Conservation (phyloP, 1,140 invertebrate species). For the Aphelinus atriplicis region DNA sequence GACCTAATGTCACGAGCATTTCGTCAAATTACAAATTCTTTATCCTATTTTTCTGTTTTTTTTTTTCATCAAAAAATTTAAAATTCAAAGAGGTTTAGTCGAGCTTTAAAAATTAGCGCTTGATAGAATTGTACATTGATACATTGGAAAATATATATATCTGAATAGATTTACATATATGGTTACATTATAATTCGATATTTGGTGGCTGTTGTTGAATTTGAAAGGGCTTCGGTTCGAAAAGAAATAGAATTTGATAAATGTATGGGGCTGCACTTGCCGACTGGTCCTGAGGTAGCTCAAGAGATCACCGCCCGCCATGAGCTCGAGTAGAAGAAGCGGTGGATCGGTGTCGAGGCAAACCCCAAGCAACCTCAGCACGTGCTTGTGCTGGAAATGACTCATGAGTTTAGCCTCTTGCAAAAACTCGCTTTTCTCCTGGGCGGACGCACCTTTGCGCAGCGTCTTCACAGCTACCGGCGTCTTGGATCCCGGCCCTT, state of each 20-base stretch:
- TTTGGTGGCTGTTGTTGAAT: too few species aligned
- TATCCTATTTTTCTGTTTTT: too few species aligned
- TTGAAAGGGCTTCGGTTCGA: too few species aligned
- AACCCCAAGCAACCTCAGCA: conserved; percentile 90
- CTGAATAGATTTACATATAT: too few species aligned
- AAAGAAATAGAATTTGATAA: too few species aligned
- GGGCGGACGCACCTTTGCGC: conserved; percentile 88
- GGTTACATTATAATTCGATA: too few species aligned
- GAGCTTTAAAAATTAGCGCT: too few species aligned
- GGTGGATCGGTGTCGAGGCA: conserved; percentile 93
- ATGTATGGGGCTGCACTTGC: background rate
- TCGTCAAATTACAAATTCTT: too few species aligned
- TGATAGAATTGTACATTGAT: too few species aligned
- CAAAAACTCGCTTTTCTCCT: conserved; percentile 93
- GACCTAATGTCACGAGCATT: conserved; percentile 61
- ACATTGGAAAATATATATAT: too few species aligned
- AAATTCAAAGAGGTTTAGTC: too few species aligned
- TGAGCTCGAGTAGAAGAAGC: conserved; percentile 94
- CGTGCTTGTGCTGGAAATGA: conserved; percentile 96
- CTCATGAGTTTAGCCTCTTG: conserved; percentile 98
- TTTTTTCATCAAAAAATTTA: too few species aligned
- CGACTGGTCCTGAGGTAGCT: conserved; percentile 84
- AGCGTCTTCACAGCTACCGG: conserved; percentile 77
- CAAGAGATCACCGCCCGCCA: conserved; percentile 95
- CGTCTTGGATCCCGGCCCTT: conserved; percentile 60